Conservation (phyloP, 2,888 invertebrate genomes). For the Polydrusus pterygomalis region DNA sequence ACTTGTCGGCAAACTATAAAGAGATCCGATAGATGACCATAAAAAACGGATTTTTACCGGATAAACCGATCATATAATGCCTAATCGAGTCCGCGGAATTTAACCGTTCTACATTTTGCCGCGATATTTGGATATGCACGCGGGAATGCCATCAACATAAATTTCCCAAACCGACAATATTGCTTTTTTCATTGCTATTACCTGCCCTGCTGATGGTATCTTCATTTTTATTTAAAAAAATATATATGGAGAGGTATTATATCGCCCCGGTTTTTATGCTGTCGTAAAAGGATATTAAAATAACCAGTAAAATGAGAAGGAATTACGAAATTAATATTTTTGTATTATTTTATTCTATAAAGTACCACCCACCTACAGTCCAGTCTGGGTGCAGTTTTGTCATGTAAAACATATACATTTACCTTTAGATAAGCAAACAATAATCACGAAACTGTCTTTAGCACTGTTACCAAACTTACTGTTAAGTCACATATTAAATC, state of each 20-base stretch:
- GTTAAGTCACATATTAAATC: too few relatives aligned
- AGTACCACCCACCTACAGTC: too few relatives aligned
- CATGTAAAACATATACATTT: too few relatives aligned
- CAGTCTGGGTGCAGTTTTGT: too few relatives aligned
- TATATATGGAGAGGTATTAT: constrained; percentile 2
- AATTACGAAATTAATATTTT: constrained; percentile 1
- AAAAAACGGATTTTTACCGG: constrained; percentile 30
- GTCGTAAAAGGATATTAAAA: constrained; percentile 14
- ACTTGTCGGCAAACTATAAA: constrained; percentile 27
- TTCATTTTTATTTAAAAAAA: constrained; percentile 3
- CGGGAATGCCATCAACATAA: constrained; percentile 34
- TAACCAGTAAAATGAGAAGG: constrained; percentile 5
- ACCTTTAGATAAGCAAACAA: too few relatives aligned
- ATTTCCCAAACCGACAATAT: constrained; percentile 20
- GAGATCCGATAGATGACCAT: constrained; percentile 19
- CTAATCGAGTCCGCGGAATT: constrained; percentile 34
- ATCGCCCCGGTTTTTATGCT: background rate
- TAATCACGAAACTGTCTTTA: too few relatives aligned
- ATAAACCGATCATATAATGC: constrained; percentile 25
- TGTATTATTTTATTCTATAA: background rate
- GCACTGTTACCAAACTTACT: too few relatives aligned
- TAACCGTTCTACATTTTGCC: constrained; percentile 35
- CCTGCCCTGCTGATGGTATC: constrained; percentile 18
- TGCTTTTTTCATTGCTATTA: constrained; percentile 25
- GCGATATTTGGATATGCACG: constrained; percentile 39